phyloP scores from a whole-genome alignment of 2,113 vertebrate species.

The Xenotilapia flavipinnis region DNA sequence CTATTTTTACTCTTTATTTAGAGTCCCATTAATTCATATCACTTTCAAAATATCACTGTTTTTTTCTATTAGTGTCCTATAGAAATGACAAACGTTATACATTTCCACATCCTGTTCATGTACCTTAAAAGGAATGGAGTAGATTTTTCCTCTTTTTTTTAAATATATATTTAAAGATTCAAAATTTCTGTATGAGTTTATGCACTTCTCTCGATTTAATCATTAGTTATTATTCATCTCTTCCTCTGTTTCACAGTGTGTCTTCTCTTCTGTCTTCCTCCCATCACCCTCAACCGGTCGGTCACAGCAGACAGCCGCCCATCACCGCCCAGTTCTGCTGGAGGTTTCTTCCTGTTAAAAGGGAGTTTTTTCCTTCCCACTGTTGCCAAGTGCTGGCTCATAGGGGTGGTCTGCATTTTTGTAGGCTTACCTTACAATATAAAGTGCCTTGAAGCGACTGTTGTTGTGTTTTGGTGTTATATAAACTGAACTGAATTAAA shows the following conservation, averaged over 20 bases:
- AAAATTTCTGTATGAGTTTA: background rate
- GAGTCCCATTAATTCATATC: background rate
- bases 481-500: background rate
- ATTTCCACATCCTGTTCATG: background rate
- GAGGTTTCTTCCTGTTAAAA: background rate
- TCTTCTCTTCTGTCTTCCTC: background rate
- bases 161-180: background rate
- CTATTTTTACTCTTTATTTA: background rate
- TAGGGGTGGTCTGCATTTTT: background rate
- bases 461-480: background rate
- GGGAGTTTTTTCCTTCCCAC: background rate
- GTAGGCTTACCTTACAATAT: background rate
- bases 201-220: background rate
- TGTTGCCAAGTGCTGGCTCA: background rate
- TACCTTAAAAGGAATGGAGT: background rate
- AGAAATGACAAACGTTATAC: background rate
- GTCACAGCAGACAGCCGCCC: background rate
- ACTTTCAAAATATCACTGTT: background rate
- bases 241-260: background rate
- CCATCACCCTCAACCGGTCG: background rate
- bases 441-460: background rate
- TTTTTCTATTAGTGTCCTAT: background rate
- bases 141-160: accelerated
- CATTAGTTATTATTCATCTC: background rate
- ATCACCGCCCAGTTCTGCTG: background rate